A percentile compares a stretch with the other conserved stretches of the same genome.
Conservation (phyloP, 2,888 invertebrate species). For the Neoaliturus tenellus region DNA sequence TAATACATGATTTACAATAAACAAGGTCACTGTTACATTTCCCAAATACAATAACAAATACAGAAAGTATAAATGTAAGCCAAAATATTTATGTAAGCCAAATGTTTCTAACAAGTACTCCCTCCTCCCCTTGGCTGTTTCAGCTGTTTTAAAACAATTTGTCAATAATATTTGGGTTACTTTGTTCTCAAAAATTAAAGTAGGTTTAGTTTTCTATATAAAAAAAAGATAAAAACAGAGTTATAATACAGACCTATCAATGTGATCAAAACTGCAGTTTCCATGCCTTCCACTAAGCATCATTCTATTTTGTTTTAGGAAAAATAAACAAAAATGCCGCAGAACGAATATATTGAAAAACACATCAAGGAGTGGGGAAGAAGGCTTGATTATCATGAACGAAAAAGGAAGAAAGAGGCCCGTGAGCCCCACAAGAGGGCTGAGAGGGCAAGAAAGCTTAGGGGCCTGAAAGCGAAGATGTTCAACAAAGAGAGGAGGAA, state of each 20-base stretch:
- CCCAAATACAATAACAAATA: no score
- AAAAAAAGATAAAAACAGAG: no score
- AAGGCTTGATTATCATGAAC: constrained; percentile 98
- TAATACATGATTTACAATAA: no score
- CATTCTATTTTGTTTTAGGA: constrained; percentile 7
- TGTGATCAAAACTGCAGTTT: constrained; percentile 55
- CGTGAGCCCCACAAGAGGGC: constrained; percentile 95
- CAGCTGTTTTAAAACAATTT: no score
- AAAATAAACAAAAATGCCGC: constrained; percentile 84
- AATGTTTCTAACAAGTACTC: no score
- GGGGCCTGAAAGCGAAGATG: constrained; percentile 98
- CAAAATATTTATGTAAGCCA: no score
- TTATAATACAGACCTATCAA: not conserved
- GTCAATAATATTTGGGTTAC: no score
- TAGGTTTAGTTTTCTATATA: no score
- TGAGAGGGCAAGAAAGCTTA: constrained; percentile 91
- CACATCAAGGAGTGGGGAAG: constrained; percentile 97
- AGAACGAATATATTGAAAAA: constrained; percentile 99
- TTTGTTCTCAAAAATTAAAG: no score
- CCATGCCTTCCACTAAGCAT: not conserved
- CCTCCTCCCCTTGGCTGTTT: no score
- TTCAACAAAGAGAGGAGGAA: constrained; percentile 97
- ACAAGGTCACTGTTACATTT: no score
- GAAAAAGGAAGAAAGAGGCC: constrained; percentile 96
- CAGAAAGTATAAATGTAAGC: no score